Evolutionary conservation across 2,888 invertebrate species (phyloP).

Genomic region (Tetragonula carbonaria): DNA sequence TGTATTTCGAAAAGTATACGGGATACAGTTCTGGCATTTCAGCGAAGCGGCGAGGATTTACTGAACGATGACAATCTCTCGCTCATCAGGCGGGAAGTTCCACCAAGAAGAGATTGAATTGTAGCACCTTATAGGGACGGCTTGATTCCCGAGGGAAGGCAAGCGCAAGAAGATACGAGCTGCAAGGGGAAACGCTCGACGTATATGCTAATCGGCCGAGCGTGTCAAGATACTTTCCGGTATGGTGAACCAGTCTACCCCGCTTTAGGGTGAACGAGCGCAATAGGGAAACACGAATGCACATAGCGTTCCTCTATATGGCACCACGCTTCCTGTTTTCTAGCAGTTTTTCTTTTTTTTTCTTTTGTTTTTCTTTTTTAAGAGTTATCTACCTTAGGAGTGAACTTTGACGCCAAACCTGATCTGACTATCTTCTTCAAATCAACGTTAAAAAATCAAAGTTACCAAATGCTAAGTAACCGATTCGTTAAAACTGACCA

Average conservation of each 20-base stretch:
- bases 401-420: slow-evolving; percentile 19
- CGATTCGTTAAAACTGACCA: too few species aligned
- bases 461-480: too few species aligned
- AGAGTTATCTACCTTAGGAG: slow-evolving; percentile 17
- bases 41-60: slow-evolving; percentile 54
- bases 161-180: slow-evolving; percentile 65
- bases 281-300: slow-evolving; percentile 55
- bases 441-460: too few species aligned
- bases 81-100: slow-evolving; percentile 27
- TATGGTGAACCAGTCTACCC: slow-evolving; percentile 63
- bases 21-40: neutral
- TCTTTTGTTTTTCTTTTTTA: neutral
- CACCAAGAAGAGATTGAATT: slow-evolving; percentile 63
- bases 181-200: slow-evolving; percentile 48
- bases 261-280: slow-evolving; percentile 71
- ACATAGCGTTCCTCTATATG: slow-evolving; percentile 59
- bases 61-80: slow-evolving; percentile 49
- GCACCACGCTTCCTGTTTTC: slow-evolving; percentile 49
- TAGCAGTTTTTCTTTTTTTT: too few species aligned
- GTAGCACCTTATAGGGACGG: slow-evolving; percentile 65
- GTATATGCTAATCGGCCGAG: slow-evolving; percentile 76
- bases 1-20: neutral
- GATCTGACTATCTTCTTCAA: neutral
- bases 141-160: slow-evolving; percentile 48
- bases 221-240: slow-evolving; percentile 68